Evolutionary conservation across 2,113 vertebrate genomes (phyloP).

Genomic region (Ctenodactylus gundi): DNA sequence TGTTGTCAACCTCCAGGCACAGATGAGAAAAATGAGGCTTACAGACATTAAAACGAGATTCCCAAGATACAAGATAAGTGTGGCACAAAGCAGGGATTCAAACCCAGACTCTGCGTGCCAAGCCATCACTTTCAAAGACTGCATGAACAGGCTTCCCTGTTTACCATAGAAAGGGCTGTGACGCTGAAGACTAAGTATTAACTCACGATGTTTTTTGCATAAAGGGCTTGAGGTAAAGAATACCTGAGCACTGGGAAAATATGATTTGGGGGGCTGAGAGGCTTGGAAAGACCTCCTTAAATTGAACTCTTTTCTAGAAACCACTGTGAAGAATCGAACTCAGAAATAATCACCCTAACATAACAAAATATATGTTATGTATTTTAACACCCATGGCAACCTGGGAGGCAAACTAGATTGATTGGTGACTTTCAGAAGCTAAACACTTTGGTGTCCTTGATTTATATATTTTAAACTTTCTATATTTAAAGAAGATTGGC

Average conservation of each 20-base stretch:
- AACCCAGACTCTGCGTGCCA: background rate
- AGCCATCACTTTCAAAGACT: fast-evolving
- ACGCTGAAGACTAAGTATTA: background rate
- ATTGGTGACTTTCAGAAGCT: background rate
- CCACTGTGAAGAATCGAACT: background rate
- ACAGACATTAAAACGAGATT: background rate
- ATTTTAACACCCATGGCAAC: background rate
- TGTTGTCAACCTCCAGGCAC: too few relatives aligned
- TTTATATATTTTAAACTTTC: background rate
- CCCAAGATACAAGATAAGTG: background rate
- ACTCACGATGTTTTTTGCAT: background rate
- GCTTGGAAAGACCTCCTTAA: background rate
- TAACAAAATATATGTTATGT: background rate
- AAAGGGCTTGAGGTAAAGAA: background rate
- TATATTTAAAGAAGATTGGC: background rate
- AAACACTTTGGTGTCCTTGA: background rate
- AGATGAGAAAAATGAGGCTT: background rate
- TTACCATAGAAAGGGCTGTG: fast-evolving
- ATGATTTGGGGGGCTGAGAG: background rate
- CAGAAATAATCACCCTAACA: fast-evolving
- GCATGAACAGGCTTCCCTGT: background rate
- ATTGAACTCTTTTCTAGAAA: background rate
- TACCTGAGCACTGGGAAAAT: background rate
- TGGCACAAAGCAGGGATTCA: background rate
- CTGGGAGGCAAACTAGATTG: background rate